Percentiles rank a stretch among this genome's conserved stretches.
Evolutionary conservation across 2,888 invertebrate genomes (phyloP).

Genomic region (Stenodema calcarata): DNA sequence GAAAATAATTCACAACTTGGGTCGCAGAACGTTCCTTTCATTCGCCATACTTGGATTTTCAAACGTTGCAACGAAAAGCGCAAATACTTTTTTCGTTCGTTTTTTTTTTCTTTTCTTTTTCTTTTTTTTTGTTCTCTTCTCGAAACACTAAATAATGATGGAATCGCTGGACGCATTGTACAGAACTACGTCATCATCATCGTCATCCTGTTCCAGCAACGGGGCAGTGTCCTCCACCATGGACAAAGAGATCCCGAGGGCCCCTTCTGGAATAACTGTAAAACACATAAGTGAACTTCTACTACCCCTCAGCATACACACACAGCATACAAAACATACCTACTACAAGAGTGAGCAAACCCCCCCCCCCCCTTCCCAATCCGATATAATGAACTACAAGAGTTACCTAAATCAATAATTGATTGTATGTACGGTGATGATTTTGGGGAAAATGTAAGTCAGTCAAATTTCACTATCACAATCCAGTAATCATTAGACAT

Average conservation of each 20-base stretch:
- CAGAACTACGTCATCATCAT: constrained; percentile 38
- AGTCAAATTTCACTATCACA: no score
- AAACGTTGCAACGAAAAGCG: background rate
- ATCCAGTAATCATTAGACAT: no score
- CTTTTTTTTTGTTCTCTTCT: no score
- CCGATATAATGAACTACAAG: no score
- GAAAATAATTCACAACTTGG: background rate
- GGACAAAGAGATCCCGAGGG: background rate
- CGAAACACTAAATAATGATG: constrained; percentile 10
- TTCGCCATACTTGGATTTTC: background rate
- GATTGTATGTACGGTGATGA: no score
- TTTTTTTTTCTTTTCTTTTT: no score
- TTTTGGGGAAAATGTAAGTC: no score
- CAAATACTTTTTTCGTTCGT: background rate
- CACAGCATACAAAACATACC: background rate
- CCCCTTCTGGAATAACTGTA: constrained; percentile 27
- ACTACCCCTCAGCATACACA: background rate
- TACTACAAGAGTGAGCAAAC: background rate
- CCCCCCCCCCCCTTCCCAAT: no score
- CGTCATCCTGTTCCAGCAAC: constrained; percentile 41
- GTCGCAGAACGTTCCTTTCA: background rate
- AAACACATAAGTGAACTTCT: background rate
- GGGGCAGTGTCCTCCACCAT: constrained; percentile 25
- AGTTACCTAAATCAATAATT: no score
- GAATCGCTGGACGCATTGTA: constrained; percentile 49